phyloP scores from a whole-genome alignment of 2,888 invertebrate species.

The Drosophila kuntzei region DNA sequence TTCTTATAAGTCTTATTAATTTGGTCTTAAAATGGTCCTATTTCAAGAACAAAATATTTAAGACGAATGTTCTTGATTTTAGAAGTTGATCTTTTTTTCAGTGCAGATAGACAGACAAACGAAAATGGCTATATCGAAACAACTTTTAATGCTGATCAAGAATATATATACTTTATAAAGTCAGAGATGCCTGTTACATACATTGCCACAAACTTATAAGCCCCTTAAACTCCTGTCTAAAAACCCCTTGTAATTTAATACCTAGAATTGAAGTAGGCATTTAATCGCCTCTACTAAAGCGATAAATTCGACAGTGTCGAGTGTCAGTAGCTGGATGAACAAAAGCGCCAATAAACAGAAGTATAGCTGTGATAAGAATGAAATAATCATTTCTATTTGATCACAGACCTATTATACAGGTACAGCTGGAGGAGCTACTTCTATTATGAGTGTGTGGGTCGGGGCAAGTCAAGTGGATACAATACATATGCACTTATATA shows the following conservation, averaged over 20 bases:
- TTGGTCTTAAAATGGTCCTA: no score
- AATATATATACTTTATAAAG: no score
- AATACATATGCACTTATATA: not conserved
- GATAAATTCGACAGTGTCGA: conserved; percentile 5
- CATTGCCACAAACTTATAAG: no score
- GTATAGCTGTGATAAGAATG: conserved; percentile 21
- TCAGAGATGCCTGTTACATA: no score
- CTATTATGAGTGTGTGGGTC: conserved; percentile 38
- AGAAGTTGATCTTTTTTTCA: no score
- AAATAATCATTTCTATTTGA: conserved; percentile 10
- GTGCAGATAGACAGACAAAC: no score
- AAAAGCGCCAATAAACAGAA: conserved; percentile 1
- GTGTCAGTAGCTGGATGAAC: conserved; percentile 2
- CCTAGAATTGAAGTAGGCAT: conserved; percentile 1
- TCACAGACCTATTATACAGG: conserved; percentile 20
- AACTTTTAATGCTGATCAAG: no score
- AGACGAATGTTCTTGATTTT: no score
- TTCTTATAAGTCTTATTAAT: no score
- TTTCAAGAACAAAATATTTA: no score
- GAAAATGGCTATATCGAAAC: no score
- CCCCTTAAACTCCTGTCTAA: no score
- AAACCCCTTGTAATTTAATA: not conserved
- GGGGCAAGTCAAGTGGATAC: conserved; percentile 49
- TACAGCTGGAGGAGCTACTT: conserved; percentile 16
- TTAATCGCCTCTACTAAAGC: not conserved